phyloP scores from a whole-genome alignment of 2,888 invertebrate species.

The Hylaea fasciaria region DNA sequence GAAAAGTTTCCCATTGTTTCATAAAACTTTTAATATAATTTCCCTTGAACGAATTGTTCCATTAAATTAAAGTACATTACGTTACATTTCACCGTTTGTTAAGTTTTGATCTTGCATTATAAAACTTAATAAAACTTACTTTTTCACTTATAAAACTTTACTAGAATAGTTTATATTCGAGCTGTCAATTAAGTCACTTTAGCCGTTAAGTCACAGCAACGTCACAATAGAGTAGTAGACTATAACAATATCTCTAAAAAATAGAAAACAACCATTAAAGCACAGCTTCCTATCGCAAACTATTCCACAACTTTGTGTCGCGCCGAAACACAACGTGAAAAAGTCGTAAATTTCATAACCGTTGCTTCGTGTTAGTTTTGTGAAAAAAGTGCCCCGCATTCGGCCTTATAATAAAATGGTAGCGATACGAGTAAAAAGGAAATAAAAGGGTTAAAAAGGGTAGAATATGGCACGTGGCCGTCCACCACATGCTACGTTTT shows the following conservation, averaged over 20 bases:
- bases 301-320: slow-evolving; percentile 24
- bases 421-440: slow-evolving; percentile 30
- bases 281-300: slow-evolving; percentile 13
- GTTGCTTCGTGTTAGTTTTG: slow-evolving; percentile 35
- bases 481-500: slow-evolving; percentile 13
- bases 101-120: no score
- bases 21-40: no score
- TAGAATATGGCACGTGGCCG: slow-evolving; percentile 24
- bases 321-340: slow-evolving; percentile 33
- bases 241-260: background rate
- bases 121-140: no score
- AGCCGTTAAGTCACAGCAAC: no score
- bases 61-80: no score
- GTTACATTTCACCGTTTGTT: no score
- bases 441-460: slow-evolving; percentile 27
- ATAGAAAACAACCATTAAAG: slow-evolving; percentile 3
- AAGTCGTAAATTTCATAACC: slow-evolving; percentile 41
- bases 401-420: slow-evolving; percentile 38
- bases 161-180: no score
- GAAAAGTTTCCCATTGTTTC: no score
- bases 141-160: no score
- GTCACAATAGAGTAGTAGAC: no score
- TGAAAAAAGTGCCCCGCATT: slow-evolving; percentile 35
- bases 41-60: no score
- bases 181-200: no score